Base-by-base conservation (phyloP, 1,140 invertebrate species). In the Philopotamus ludificatus region DNA sequence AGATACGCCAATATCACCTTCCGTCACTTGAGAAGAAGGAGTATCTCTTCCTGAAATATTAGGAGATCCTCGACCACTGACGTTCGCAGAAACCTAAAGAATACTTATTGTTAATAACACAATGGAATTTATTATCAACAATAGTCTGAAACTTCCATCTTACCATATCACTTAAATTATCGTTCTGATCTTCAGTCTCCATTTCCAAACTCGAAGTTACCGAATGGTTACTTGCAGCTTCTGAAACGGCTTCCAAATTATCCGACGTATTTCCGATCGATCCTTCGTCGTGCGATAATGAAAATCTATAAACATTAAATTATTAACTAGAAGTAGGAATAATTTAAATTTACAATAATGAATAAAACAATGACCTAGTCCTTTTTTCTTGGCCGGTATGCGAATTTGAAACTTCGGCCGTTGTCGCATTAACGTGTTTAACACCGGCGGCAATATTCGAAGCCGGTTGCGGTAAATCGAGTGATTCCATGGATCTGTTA, bases 101-200 rank as follows among this genome's bases (percentile, higher is more conserved):
- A 20, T n/a, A 57, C 7, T 7, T 34, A 12, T 7, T 34, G 4
- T 34, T 4, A 7, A 7, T 34, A 7, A 12, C 12, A 34, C 28
- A 7, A 34, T 7, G 12, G 28, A 4, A 34, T 34, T 34, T 34
- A 34, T 7, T 34, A 7, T 34, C 12, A 34, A 7, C 28, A 34
- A 34, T 34, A 34, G 28, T 34, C 4, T 34, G 12, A 34, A 34
- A 54, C 9, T 34, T 34, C 4, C n/a, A 54, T 51, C 63, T 71
- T 62, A 81, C 89, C 94, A 97, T 97, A 75, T 98, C 95, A 2
- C 93, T 95, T 1, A 97, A 81, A 78, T 97, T 97, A 74, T 95
- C 93, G 74, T 94, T 93, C 71, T 89, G 87, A 74, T 89, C 87
- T 74, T 94, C 91, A 73, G 94, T 91, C 73, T 95, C 93, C 50